Evolutionary conservation across 1,140 invertebrate genomes (phyloP), one percentile per base, ranked within the genome.

Genomic region (Drosophila pachea): DNA sequence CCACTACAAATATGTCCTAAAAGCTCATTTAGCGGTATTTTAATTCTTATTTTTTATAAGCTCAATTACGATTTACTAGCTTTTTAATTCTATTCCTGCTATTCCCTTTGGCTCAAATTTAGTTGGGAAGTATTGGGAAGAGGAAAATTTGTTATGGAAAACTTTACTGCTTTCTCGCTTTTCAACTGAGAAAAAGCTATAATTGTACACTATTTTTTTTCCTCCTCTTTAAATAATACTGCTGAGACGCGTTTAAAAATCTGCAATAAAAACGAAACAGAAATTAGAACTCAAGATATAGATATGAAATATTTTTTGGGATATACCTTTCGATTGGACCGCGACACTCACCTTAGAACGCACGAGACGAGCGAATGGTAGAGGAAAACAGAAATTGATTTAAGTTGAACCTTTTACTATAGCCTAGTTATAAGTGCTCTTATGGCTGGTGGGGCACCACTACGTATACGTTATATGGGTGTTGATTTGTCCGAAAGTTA

Each of bases 181-280:
- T 53, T 12, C 22, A 16, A 47, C 60, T 66, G 55, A 48, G 54
- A 61, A 59, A n/a, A 56, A 53, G 43, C 47, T 60, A 45, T 11
- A 52, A 32, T 8, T 33, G 32, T 64, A 14, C 35, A 55, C 61
- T 64, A 48, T 36, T 38, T 50, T 29, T 42, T 66, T 7, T 50
- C 47, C 76, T 56, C 35, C 42, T 62, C 68, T 66, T 58, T 48
- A 74, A 68, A 77, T 82, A 82, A 82, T 82, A 82, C 78, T 82
- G 78, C 60, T 78, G 66, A 53, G 45, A 69, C 35, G 60, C 67
- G 60, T 52, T 43, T 45, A 16, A 0, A 65, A 71, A 75, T 84
- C 78, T 81, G 71, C 8, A 73, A 78, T 42, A 32, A 16, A 3
- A 49, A 40, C 8, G 0, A 61, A 53, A 11, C 47, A 22, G 31